Evolutionary conservation across 2,888 invertebrate species (phyloP), one percentile per base, ranked within the genome.

Genomic region (Drosophila pegasa): DNA sequence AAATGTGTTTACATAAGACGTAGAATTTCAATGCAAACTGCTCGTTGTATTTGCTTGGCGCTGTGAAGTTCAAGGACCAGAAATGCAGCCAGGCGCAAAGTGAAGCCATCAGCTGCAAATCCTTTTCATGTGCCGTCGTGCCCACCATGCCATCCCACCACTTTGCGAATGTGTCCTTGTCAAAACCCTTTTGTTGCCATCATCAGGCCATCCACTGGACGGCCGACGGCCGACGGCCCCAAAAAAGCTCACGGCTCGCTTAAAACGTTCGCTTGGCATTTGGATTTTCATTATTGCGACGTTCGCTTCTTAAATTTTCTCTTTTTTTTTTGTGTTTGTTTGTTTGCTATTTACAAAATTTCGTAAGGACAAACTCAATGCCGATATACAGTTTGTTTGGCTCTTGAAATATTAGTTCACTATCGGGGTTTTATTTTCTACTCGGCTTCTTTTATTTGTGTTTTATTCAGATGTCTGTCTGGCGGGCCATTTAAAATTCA

Each of bases 291-390:
- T 58, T 58, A 56, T 58, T 43, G 48, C 56, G 56, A 59, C 52
- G 43, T 45, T 38, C 54, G 48, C 51, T 51, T 58, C 54, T 12
- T 29, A 20, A 41, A 48, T 63, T 70, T 57, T 58, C 20, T 29
- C 43, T 25, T 20, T 14, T 1, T 20, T 22, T 37, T 54, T 43
- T 41, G 20, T 27, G 1, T 12, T 27, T 10, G 12, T 40, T 12
- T 29, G 6, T 45, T 40, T 48, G 29, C 25, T 54, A 38, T 51
- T 43, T 25, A 22, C 25, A 22, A 22, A 67, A 48, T 65, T 64
- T 38, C 65, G 70, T 75, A 70, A 78, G 72, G 69, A 78, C 78
- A 76, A 75, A 70, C 64, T 75, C 73, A 78, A 84, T 81, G 75
- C 64, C 71, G 76, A 78, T 60, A 51, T 61, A 47, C 60, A 58